phyloP scores from a whole-genome alignment of 2,113 vertebrate species.

The Phrynosoma blainvillii region DNA sequence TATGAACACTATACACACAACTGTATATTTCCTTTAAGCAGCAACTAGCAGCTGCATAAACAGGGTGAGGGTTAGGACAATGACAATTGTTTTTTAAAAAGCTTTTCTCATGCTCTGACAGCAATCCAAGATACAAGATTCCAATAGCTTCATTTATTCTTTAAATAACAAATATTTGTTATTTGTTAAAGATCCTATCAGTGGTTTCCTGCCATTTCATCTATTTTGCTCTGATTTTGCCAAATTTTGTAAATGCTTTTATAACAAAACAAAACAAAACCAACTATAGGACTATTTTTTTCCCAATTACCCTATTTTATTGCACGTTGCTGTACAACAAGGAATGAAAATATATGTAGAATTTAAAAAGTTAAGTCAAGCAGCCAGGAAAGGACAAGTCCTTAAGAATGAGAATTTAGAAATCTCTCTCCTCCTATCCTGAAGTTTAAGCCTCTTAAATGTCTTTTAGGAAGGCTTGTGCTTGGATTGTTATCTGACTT shows the following conservation, averaged over 20 bases:
- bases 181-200: not conserved
- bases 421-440: slow-evolving; percentile 55
- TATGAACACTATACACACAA: too few species aligned
- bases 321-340: not conserved
- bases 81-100: too few species aligned
- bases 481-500: slow-evolving; percentile 68
- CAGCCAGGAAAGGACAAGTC: slow-evolving; percentile 36
- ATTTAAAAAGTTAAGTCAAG: not conserved
- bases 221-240: not conserved
- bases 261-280: not conserved
- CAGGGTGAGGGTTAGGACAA: not conserved
- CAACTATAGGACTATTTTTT: not conserved
- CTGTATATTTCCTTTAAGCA: not conserved
- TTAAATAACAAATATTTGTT: not conserved
- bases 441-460: slow-evolving; percentile 62
- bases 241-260: not conserved
- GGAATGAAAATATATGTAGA: not conserved
- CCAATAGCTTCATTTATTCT: not conserved
- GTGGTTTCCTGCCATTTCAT: not conserved
- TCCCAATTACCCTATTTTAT: not conserved
- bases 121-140: not conserved
- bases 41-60: not conserved
- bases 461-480: slow-evolving; percentile 65
- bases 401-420: slow-evolving; percentile 20
- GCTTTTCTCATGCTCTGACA: not conserved